Base-by-base conservation (phyloP, 1,140 invertebrate species). In the Zaprionus camerounensis region DNA sequence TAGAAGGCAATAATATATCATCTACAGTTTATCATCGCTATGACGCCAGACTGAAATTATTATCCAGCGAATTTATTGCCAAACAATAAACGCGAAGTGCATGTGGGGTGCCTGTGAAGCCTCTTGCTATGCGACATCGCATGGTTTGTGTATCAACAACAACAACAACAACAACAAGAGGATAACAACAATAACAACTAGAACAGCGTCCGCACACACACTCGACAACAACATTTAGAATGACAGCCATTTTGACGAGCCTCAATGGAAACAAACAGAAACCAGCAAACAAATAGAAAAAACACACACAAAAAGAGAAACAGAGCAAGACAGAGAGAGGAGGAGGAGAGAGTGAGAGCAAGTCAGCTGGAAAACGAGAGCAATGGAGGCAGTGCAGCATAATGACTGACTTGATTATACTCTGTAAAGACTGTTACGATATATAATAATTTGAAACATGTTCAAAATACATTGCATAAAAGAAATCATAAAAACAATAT, bases 21-120 rank as follows among this genome's bases (percentile, higher is more conserved):
- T 91, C 90, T 81, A 86, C 90, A 91, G 90, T 91, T 91, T 91
- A 91, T 91, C 90, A 91, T 91, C 91, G 90, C 90, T 91, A 88
- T 90, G 90, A 91, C 90, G 90, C 90, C 90, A 91, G 84, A 82
- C 90, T 91, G 84, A 91, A 91, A 91, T 90, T 91, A 91, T 91
- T 91, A 91, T 91, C 82, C 90, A 80, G 82, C 80, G 72, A 91
- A 91, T 91, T 91, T 91, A 91, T 91, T 91, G 80, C 82, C 90
- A 85, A 83, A 90, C 90, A 84, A 91, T 88, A 86, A 91, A 80
- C 76, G 88, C 76, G 79, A 71, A 79, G 64, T 90, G 76, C 85
- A 88, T 62, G 31, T 34, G 31, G 31, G 31, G 31, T 34, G 24
- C 24, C 24, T 26, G 65, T 67, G 56, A 75, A 71, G 62, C 51